These are phyloP conservation scores for Eretmodus cyanostictus DNA, from an alignment of 2,113 vertebrate genomes.

Conservation along the genomic window DNA sequence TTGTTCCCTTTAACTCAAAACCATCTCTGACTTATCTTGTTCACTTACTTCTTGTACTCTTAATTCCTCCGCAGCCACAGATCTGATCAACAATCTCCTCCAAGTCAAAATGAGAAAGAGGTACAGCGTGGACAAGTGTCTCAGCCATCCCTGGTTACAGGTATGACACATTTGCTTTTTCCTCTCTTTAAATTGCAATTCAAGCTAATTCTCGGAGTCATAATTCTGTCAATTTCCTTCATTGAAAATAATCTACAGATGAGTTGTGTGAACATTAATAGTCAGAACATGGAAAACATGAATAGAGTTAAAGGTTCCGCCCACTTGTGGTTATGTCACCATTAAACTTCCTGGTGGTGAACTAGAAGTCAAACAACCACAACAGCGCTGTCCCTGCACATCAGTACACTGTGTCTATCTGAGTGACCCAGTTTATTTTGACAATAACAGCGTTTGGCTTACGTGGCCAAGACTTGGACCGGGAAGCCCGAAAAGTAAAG, in stretches of 20 bases:
- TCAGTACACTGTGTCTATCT: neutral
- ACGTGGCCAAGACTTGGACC: fast-evolving
- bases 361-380: neutral
- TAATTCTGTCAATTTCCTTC: neutral
- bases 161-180: constrained; percentile 51
- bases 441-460: neutral
- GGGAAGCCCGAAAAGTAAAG: neutral
- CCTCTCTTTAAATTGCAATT: neutral
- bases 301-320: neutral
- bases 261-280: neutral
- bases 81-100: constrained; percentile 97
- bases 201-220: neutral
- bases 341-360: neutral
- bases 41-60: neutral
- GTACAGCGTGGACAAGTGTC: constrained; percentile 97
- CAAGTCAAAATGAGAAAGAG: constrained; percentile 99
- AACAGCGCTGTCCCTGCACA: neutral
- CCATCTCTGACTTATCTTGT: neutral
- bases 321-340: neutral
- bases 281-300: neutral
- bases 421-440: no score
- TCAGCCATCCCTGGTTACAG: constrained; percentile 98
- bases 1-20: neutral
- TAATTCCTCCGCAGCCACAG: constrained; percentile 78
- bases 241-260: neutral